Conservation (phyloP, 2,113 vertebrate species). For the Muscicapa adusta region DNA sequence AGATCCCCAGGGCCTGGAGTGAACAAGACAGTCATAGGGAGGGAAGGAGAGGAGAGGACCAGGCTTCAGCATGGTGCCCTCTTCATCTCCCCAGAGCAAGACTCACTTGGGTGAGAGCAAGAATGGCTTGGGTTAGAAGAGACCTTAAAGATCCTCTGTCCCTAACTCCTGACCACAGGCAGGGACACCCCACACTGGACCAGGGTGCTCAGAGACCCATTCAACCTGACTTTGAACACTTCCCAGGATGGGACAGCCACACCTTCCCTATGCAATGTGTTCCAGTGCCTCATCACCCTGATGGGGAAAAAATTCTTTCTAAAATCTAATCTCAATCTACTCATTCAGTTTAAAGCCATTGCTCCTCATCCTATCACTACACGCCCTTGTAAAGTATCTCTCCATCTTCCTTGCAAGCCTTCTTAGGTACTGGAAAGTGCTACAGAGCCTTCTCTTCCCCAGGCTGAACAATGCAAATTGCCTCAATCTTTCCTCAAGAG, state of each 20-base stretch:
- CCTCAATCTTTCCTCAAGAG: not conserved
- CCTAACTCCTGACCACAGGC: no score
- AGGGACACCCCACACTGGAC: fast-evolving
- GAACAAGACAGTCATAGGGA: not conserved
- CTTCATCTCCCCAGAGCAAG: fast-evolving
- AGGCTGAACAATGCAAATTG: not conserved
- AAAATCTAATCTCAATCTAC: not conserved
- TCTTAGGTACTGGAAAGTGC: not conserved
- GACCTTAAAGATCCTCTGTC: not conserved
- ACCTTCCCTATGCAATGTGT: not conserved
- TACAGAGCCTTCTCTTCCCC: not conserved
- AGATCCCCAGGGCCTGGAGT: conserved; percentile 76
- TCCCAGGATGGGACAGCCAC: not conserved
- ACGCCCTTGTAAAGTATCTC: not conserved
- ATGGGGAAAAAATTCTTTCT: not conserved
- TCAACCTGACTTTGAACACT: not conserved
- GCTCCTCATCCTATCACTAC: not conserved
- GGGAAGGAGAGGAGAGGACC: not conserved
- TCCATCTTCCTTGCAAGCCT: not conserved
- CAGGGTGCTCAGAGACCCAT: not conserved
- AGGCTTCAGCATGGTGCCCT: fast-evolving
- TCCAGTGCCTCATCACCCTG: not conserved
- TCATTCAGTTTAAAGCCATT: not conserved
- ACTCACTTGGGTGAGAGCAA: not conserved
- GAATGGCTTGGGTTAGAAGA: not conserved